Base-by-base conservation (phyloP, 2,113 vertebrate species). In the Nettapus auritus region DNA sequence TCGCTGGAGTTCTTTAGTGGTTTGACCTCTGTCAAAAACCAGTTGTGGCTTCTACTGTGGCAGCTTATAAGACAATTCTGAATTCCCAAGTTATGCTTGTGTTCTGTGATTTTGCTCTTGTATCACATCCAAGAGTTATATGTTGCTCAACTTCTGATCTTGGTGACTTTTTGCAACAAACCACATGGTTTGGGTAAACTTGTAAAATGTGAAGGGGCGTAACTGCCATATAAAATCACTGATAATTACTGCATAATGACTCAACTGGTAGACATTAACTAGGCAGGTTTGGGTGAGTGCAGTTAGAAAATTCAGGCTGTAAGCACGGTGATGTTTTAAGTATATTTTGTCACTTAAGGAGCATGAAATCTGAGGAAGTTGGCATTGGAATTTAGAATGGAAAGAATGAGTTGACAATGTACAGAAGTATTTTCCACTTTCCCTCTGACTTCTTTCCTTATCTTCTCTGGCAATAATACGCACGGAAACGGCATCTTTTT, bases 401-500 rank as follows among this genome's bases (percentile, higher is more conserved):
- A 95, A 96, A 94, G 85, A 96, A 85, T 95, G 87, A 96, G 87
- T 87, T 89, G 87, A 81, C 3, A 13, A 91, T 93, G 85, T 80
- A 59, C 75, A 91, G 67, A 92, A 93, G 63, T 87, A 83, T 94
- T 96, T 94, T 96, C 81, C 91, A 75, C 86, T 92, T 91, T 93
- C 79, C 71, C 75, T 88, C 88, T 91, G 91, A 91, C 88, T 96
- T 80, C 55, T 96, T 52, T 77, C 67, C 85, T 96, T 96, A 91
- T 91, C 94, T 94, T 88, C 79, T 91, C 56, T 77, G 82, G 91
- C 91, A 93, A 2, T 77, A 89, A 70, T 82, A 80, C 78, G 67
- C 31, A 59, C 89, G 91, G 88, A 96, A 96, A 66, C 66, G 34
- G 34, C 92, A 62, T 92, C 94, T 90, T 96, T 96, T 97, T 96